A percentile compares a stretch with the other conserved stretches of the same genome.
phyloP scores from a whole-genome alignment of 2,797 vertebrate species.

The Schizothorax lantsangensis region DNA sequence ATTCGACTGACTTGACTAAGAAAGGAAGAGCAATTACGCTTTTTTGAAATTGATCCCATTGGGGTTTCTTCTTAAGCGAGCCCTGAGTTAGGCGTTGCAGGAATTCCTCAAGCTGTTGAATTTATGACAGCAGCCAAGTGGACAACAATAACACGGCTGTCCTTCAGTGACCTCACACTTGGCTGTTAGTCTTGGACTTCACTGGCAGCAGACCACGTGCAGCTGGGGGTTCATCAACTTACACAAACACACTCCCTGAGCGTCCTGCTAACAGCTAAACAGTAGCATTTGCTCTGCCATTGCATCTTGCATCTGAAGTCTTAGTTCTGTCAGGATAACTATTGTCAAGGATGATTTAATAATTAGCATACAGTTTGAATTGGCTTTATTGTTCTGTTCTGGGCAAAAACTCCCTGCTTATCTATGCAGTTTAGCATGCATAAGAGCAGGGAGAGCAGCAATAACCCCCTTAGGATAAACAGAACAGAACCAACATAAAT shows the following conservation, averaged over 20 bases:
- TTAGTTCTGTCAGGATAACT: conserved; percentile 6
- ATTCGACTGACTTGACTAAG: conserved; percentile 1
- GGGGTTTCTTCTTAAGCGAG: not conserved
- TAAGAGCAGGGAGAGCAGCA: not conserved
- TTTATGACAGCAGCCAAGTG: conserved; percentile 34
- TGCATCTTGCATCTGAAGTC: not conserved
- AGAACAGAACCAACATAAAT: not conserved
- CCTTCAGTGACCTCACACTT: conserved; percentile 52
- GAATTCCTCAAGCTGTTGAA: conserved; percentile 41
- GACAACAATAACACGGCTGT: conserved; percentile 49
- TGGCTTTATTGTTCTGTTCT: not conserved
- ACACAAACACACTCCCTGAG: conserved; percentile 48
- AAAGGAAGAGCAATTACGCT: not conserved
- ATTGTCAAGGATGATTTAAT: not conserved
- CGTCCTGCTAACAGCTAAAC: conserved; percentile 4
- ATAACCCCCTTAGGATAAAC: not conserved
- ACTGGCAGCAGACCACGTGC: conserved; percentile 44
- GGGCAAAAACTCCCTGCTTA: not conserved
- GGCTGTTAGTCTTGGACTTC: conserved; percentile 32
- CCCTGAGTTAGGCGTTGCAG: not conserved
- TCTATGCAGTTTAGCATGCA: not conserved
- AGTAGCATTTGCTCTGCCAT: conserved; percentile 27
- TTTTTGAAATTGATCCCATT: not conserved
- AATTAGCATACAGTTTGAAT: not conserved
- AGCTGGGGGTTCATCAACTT: conserved; percentile 54